These are phyloP conservation scores for Macrobrachium nipponense DNA, from an alignment of 1,140 invertebrate species.

Conservation along the genomic window DNA sequence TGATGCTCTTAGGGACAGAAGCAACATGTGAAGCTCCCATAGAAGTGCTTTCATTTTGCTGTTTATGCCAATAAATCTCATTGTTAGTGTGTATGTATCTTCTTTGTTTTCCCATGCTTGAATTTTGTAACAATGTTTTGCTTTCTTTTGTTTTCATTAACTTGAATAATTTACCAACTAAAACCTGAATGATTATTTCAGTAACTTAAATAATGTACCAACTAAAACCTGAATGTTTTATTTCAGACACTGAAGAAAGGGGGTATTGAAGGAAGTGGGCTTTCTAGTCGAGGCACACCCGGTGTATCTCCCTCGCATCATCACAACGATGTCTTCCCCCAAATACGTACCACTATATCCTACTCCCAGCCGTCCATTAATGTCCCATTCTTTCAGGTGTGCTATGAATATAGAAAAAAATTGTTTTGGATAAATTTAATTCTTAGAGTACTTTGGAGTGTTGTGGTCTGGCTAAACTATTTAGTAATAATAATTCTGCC, in stretches of 20 bases:
- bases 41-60: too few relatives aligned
- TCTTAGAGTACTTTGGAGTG: not conserved
- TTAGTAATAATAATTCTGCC: too few relatives aligned
- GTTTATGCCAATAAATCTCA: too few relatives aligned
- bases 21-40: too few relatives aligned
- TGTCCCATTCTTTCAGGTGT: conserved; percentile 75
- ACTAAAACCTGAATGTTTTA: not conserved
- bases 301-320: conserved; percentile 44
- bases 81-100: too few relatives aligned
- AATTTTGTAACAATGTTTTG: too few relatives aligned
- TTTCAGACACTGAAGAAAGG: conserved; percentile 29
- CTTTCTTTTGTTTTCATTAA: too few relatives aligned
- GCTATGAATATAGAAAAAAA: conserved; percentile 41
- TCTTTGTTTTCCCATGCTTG: too few relatives aligned
- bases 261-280: conserved; percentile 34
- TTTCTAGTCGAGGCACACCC: conserved; percentile 31
- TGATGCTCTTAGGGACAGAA: too few relatives aligned
- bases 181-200: not conserved
- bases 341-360: conserved; percentile 43
- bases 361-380: conserved; percentile 75
- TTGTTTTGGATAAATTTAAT: not conserved
- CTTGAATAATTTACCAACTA: too few relatives aligned
- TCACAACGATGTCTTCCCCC: conserved; percentile 49
- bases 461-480: too few relatives aligned
- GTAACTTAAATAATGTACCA: too few relatives aligned